phyloP scores from a whole-genome alignment of 2,797 vertebrate species.

The Acipenser transmontanus region DNA sequence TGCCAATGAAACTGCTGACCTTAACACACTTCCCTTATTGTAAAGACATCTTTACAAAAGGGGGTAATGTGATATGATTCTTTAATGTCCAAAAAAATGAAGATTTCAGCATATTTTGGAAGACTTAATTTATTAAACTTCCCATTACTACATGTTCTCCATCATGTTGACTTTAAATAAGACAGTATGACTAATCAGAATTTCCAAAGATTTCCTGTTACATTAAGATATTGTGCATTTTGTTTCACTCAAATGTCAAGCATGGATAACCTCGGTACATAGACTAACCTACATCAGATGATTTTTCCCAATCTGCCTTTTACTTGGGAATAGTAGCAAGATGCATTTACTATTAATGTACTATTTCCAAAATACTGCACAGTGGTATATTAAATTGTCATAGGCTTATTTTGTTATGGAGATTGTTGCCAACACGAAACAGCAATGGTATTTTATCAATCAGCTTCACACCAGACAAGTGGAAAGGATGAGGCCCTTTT shows the following conservation, averaged over 20 bases:
- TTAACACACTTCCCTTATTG: too few species aligned
- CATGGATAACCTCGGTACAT: too few species aligned
- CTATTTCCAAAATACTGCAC: not conserved
- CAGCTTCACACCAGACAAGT: not conserved
- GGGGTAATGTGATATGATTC: too few species aligned
- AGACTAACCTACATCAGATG: slow-evolving; percentile 18
- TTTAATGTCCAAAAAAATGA: too few species aligned
- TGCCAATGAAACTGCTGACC: too few species aligned
- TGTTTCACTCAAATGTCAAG: slow-evolving; percentile 17
- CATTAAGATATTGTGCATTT: slow-evolving; percentile 4
- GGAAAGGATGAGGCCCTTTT: slow-evolving; percentile 3
- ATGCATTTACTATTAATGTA: slow-evolving; percentile 5
- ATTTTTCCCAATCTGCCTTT: slow-evolving; percentile 14
- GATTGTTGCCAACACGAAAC: not conserved
- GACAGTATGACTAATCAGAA: slow-evolving; percentile 15
- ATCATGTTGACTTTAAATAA: slow-evolving; percentile 30
- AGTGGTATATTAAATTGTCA: not conserved
- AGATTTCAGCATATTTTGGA: too few species aligned
- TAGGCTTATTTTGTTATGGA: not conserved
- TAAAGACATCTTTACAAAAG: too few species aligned
- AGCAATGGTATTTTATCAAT: slow-evolving; percentile 10
- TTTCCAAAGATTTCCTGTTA: slow-evolving; percentile 19
- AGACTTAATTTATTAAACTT: too few species aligned
- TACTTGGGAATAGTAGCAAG: slow-evolving; percentile 19
- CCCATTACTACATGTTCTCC: slow-evolving; percentile 3